A percentile compares a stretch with the other conserved stretches of the same genome.
phyloP scores from a whole-genome alignment of 2,888 invertebrate genomes.

The Dryocosmus kuriphilus region DNA sequence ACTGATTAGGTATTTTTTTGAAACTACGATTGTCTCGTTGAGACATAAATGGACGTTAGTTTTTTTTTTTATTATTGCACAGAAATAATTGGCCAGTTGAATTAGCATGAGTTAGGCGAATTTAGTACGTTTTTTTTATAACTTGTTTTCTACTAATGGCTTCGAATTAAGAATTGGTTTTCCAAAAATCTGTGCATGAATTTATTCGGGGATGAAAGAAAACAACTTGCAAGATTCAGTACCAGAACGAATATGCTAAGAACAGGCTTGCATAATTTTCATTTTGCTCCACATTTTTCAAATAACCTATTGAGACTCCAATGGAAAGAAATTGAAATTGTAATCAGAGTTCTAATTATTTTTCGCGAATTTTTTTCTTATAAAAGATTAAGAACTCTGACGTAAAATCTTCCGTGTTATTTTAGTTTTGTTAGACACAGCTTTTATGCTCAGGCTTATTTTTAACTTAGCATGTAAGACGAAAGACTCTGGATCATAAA shows the following conservation, averaged over 20 bases:
- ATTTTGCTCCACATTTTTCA: constrained; percentile 28
- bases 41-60: constrained; percentile 11
- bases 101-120: not conserved
- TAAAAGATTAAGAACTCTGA: constrained; percentile 1
- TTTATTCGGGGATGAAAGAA: not conserved
- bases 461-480: not conserved
- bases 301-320: not conserved
- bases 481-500: not conserved
- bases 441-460: constrained; percentile 2
- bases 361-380: not conserved
- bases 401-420: not conserved
- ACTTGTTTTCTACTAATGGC: not conserved
- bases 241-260: not conserved
- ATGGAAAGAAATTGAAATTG: not conserved
- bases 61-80: constrained; percentile 5
- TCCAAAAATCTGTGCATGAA: not conserved
- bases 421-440: constrained; percentile 8
- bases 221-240: constrained; percentile 12
- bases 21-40: constrained; percentile 12
- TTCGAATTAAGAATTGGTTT: not conserved
- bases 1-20: constrained; percentile 30
- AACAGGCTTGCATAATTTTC: not conserved
- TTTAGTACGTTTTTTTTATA: too few species aligned
- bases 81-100: constrained; percentile 6
- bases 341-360: constrained; percentile 21